These are phyloP conservation scores for Drosophila bipectinata DNA, from an alignment of 1,140 invertebrate genomes.

Conservation along the genomic window DNA sequence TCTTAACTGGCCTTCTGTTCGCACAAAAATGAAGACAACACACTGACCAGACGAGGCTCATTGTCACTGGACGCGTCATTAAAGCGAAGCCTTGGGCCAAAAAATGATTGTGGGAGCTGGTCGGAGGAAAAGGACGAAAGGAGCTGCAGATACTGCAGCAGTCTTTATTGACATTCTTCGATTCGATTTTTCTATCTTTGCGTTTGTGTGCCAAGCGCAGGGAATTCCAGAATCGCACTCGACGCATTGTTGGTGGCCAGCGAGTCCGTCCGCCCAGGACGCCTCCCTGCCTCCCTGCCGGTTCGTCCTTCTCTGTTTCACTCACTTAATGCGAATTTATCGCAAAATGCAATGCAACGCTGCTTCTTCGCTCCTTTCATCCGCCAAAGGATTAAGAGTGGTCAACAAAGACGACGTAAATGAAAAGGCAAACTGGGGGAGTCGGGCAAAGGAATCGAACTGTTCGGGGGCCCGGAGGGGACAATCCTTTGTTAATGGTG, in stretches of 20 bases:
- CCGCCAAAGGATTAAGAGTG: constrained; percentile 66
- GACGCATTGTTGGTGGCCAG: constrained; percentile 61
- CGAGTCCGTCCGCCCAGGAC: constrained; percentile 39
- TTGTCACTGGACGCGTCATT: constrained; percentile 57
- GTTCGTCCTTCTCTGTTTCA: neutral
- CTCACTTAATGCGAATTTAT: constrained; percentile 76
- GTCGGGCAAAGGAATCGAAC: constrained; percentile 7
- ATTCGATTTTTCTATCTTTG: constrained; percentile 73
- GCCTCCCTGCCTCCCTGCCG: neutral
- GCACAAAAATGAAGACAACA: constrained; percentile 67
- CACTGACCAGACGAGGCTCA: constrained; percentile 48
- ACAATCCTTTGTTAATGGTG: constrained; percentile 74
- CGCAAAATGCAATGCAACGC: constrained; percentile 67
- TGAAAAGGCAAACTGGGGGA: constrained; percentile 42
- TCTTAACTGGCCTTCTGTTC: constrained; percentile 12
- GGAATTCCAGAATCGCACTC: constrained; percentile 60
- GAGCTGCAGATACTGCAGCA: constrained; percentile 22
- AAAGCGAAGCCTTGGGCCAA: constrained; percentile 26
- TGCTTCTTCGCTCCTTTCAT: constrained; percentile 15
- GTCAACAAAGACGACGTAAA: constrained; percentile 68
- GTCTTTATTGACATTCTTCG: constrained; percentile 71
- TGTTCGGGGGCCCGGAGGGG: neutral
- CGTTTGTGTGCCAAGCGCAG: constrained; percentile 69
- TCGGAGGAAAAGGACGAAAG: neutral
- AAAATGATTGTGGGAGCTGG: neutral